Evolutionary conservation across 1,140 invertebrate species (phyloP).

Genomic region (Eumaeus atala): DNA sequence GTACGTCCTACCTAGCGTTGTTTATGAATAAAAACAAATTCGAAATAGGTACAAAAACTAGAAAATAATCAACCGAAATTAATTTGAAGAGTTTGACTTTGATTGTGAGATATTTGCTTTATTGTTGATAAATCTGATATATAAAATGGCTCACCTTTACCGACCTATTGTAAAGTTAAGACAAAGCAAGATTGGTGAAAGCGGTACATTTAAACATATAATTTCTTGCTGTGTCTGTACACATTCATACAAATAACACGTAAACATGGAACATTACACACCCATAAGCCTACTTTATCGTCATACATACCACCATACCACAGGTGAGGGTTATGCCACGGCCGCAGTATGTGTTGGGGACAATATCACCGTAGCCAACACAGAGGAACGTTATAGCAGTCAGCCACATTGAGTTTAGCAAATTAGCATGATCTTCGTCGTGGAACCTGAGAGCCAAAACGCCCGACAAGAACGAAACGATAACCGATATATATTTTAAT

Average conservation of each 20-base stretch:
- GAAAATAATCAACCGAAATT: conserved; percentile 15
- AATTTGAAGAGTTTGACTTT: conserved; percentile 71
- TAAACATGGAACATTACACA: conserved; percentile 4
- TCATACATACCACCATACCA: conserved; percentile 92
- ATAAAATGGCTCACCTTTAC: conserved; percentile 74
- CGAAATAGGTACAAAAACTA: conserved; percentile 17
- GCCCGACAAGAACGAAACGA: conserved; percentile 71
- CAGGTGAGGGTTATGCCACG: conserved; percentile 91
- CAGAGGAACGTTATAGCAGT: conserved; percentile 91
- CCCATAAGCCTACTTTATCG: conserved; percentile 16
- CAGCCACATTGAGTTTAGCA: conserved; percentile 95
- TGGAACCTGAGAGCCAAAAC: conserved; percentile 82
- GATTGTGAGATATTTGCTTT: conserved; percentile 62
- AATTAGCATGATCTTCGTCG: conserved; percentile 91
- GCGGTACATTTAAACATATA: not conserved
- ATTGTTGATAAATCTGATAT: conserved; percentile 44
- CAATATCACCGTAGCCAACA: conserved; percentile 90
- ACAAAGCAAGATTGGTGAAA: conserved; percentile 40
- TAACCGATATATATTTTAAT: conserved; percentile 39
- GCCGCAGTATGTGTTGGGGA: conserved; percentile 95
- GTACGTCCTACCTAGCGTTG: conserved; percentile 35
- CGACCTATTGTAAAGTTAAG: conserved; percentile 43
- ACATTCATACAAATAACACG: not conserved
- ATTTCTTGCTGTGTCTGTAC: conserved; percentile 41
- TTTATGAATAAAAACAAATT: conserved; percentile 11